Evolutionary conservation across 2,797 vertebrate species (phyloP), one percentile per base, ranked within the genome.

Genomic region (Malurus splendens): DNA sequence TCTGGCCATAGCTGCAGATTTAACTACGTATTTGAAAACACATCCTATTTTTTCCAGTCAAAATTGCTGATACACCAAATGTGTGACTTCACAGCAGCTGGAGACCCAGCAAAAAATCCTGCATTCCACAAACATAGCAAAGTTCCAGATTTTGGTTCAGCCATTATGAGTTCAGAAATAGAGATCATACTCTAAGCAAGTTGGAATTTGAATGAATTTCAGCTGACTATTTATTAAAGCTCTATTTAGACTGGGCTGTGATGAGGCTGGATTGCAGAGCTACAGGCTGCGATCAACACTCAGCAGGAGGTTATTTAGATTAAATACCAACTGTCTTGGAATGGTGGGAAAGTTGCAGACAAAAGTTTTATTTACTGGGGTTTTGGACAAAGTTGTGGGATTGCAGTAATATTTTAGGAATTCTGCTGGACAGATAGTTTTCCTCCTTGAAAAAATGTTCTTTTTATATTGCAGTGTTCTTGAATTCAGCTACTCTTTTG

Each of bases 251-350:
- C 79, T 81, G 89, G 52, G 25, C 73, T 1, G 0, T 79, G 90
- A 78, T 83, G 87, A 82, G 60, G 33, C 62, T 87, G 85, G 71
- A 87, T 90, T 91, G 92, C 71, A 90, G 77, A 90, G 52, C 84
- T 90, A 72, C 86, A 85, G 84, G 56, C 93, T 92, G 80, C 0
- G 52, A 93, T 93, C 89, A 93, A 52, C 89, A 65, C 94, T 93
- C 93, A 95, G 94, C 89, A 87, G 95, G 90, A 93, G 94, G 92
- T 89, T 93, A 87, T 95, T 95, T 93, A 94, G 92, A 93, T 95
- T 95, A 95, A 95, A 92, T 93, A 89, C 90, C 87, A 89, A 87
- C 90, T 93, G 85, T 78, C 66, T 90, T 91, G 82, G 73, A 92
- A 93, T 83, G 90, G 92, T 95, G 92, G 92, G 93, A 94, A 93